Conservation (phyloP, 2,797 vertebrate species). For the Brotula barbata region DNA sequence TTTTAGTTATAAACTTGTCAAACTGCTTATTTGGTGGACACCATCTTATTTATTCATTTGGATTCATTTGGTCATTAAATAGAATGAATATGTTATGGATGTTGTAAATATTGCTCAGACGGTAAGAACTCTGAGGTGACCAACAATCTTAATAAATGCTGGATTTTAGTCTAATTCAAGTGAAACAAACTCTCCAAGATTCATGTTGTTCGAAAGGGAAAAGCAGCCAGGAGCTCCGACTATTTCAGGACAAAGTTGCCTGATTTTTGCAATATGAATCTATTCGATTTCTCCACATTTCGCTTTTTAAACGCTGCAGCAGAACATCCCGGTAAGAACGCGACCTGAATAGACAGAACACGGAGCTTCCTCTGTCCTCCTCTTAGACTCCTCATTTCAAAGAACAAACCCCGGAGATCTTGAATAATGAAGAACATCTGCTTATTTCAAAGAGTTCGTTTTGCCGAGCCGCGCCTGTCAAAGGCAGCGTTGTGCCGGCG, state of each 20-base stretch:
- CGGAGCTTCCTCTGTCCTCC: conserved; percentile 44
- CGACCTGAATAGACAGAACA: too few relatives aligned
- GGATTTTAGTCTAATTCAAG: too few relatives aligned
- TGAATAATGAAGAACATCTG: conserved; percentile 66
- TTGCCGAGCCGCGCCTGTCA: conserved; percentile 56
- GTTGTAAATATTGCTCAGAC: not conserved
- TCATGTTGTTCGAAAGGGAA: too few relatives aligned
- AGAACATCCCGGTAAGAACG: conserved; percentile 37
- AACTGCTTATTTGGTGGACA: not conserved
- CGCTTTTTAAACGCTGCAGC: conserved; percentile 32
- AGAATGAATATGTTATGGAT: not conserved
- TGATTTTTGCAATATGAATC: too few relatives aligned
- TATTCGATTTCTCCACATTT: too few relatives aligned
- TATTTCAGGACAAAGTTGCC: not conserved
- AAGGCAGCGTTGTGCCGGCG: conserved; percentile 49
- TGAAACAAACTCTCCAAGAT: too few relatives aligned
- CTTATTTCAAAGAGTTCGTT: conserved; percentile 61
- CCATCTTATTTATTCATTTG: not conserved
- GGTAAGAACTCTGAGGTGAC: too few relatives aligned
- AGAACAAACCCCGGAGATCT: conserved; percentile 52
- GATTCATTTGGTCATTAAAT: not conserved
- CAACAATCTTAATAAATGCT: too few relatives aligned
- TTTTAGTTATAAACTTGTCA: not conserved
- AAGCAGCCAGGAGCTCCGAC: too few relatives aligned
- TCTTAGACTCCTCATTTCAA: conserved; percentile 50